phyloP scores from a whole-genome alignment of 2,797 vertebrate genomes.

The Potorous gilbertii region DNA sequence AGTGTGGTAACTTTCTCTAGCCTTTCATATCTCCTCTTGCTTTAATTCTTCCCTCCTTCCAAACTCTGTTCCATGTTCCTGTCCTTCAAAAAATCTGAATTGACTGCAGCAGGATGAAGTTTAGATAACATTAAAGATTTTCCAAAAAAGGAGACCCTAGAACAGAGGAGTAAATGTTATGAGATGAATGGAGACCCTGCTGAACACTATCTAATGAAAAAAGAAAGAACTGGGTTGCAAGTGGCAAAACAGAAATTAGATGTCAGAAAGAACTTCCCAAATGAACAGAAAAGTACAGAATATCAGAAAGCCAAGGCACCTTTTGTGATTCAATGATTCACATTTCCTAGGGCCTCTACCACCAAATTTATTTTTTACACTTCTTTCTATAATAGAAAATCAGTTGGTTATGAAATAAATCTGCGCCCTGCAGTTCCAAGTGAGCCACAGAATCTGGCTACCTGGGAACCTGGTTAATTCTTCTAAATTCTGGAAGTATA shows the following conservation, averaged over 20 bases:
- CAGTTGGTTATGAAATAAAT: not conserved
- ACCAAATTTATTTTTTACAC: not conserved
- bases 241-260: not conserved
- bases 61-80: not conserved
- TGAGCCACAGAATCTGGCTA: not conserved
- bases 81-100: not conserved
- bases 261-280: not conserved
- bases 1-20: not conserved
- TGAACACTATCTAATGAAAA: not conserved
- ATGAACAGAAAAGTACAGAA: not conserved
- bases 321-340: not conserved
- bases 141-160: conserved; percentile 6
- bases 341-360: not conserved
- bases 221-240: not conserved
- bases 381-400: not conserved
- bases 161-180: not conserved
- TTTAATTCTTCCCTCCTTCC: not conserved
- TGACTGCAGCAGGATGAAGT: conserved; percentile 12
- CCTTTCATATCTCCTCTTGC: not conserved
- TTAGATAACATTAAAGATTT: conserved; percentile 11
- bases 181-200: not conserved
- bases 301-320: not conserved
- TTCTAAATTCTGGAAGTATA: conserved; percentile 66
- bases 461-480: conserved; percentile 55
- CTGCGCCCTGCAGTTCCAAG: not conserved